Conservation (phyloP, 1,140 invertebrate genomes). For the Drosophila baimaii region DNA sequence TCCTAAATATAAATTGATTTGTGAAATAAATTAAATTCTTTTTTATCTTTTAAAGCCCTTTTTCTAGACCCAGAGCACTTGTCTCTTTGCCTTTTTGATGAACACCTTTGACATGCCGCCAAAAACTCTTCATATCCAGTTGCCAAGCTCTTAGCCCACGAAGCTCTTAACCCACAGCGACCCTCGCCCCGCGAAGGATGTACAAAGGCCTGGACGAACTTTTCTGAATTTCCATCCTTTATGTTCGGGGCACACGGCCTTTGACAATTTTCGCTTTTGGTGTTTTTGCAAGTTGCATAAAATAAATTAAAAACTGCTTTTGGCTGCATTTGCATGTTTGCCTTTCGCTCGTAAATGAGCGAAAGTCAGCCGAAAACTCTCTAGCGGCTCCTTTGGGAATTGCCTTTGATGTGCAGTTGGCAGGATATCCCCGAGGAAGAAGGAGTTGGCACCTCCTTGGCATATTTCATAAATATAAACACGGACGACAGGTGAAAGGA, state of each 20-base stretch:
- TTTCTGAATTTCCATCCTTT: conserved; percentile 55
- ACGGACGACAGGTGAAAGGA: conserved; percentile 59
- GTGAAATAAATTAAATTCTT: background rate
- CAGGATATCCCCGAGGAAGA: conserved; percentile 30
- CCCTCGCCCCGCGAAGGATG: background rate
- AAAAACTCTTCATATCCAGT: conserved; percentile 35
- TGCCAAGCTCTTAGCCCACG: conserved; percentile 29
- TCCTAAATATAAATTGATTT: background rate
- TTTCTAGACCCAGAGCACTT: background rate
- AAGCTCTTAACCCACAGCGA: conserved; percentile 28
- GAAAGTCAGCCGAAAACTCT: conserved; percentile 41
- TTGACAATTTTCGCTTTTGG: conserved; percentile 68
- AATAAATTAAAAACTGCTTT: conserved; percentile 81
- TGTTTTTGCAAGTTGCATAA: conserved; percentile 67
- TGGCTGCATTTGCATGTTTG: conserved; percentile 68
- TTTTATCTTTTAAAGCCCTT: background rate
- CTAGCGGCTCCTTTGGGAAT: conserved; percentile 53
- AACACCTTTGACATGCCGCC: conserved; percentile 39
- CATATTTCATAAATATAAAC: conserved; percentile 65
- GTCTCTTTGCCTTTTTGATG: background rate
- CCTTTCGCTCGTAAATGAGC: conserved; percentile 54
- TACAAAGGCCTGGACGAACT: conserved; percentile 33
- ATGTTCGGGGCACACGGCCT: conserved; percentile 43
- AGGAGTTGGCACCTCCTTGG: conserved; percentile 46
- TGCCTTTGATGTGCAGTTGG: conserved; percentile 69